Evolutionary conservation across 2,888 invertebrate genomes (phyloP), one percentile per base, ranked within the genome.

Genomic region (Malachius bipustulatus): DNA sequence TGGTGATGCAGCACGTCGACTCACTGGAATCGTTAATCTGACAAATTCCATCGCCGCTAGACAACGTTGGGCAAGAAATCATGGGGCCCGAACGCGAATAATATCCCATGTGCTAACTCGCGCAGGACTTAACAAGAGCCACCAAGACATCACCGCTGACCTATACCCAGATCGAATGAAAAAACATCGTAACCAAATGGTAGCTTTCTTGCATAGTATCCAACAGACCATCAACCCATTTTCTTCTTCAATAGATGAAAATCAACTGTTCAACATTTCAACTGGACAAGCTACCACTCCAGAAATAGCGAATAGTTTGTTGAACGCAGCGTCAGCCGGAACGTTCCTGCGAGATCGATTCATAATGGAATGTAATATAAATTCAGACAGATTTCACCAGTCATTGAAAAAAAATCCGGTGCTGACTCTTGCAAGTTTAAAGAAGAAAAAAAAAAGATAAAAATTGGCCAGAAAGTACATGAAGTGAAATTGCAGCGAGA

Each of bases 51-150:
- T 50, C n/a, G 16, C 45, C 27, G 49, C 50, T 26, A 32, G 48
- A 16, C 50, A 50, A 45, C 42, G 49, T 24, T 51, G 49, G 49
- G 37, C 46, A 29, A 40, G 28, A 34, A 48, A 39, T 39, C 49
- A 51, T 36, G 36, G 36, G 6, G 30, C 41, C 10, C 40, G 48
- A 38, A 34, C 49, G 9, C 34, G 36, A 35, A 41, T 50, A 14
- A 47, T 48, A 28, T 40, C 41, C 26, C 42, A 49, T 34, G 40
- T 45, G 9, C 33, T 46, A 11, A 28, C 26, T 34, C 31, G 32
- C 34, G 42, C 44, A 14, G 45, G 44, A 26, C 26, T 47, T 29
- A 24, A 36, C 29, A 38, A 32, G 29, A 33, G 26, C 14, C 26
- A 36, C 4, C 4, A 36, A 4, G 36, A 36, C 15, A 13, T 36